A percentile compares a stretch with the other conserved stretches of the same genome.
Evolutionary conservation across 1,140 invertebrate genomes (phyloP).

Genomic region (Cyclina sinensis): DNA sequence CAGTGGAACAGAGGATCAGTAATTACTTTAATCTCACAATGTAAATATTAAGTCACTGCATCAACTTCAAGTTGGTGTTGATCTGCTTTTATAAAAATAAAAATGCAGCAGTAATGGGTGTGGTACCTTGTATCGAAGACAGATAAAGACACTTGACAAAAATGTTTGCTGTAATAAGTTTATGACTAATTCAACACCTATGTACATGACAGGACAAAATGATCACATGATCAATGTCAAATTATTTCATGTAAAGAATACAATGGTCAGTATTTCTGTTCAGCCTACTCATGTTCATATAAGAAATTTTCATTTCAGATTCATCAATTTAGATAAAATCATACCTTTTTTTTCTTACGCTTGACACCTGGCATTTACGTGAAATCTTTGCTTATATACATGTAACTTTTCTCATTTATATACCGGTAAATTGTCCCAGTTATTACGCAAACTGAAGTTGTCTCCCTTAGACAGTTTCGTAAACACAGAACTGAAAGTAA

Average conservation of each 20-base stretch:
- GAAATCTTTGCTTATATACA: neutral
- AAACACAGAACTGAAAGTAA: slow-evolving; percentile 54
- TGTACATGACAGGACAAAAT: neutral
- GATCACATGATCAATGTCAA: slow-evolving; percentile 5
- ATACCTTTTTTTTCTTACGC: slow-evolving; percentile 58
- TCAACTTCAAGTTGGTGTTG: too few species aligned
- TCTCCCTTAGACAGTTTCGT: slow-evolving; percentile 49
- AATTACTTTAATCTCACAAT: too few species aligned
- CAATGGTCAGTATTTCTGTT: too few species aligned
- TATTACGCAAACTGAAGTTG: slow-evolving; percentile 11
- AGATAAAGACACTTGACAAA: too few species aligned
- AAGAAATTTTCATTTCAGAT: neutral
- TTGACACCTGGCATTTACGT: slow-evolving; percentile 45
- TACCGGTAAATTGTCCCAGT: slow-evolving; percentile 25
- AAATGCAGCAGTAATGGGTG: too few species aligned
- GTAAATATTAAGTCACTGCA: too few species aligned
- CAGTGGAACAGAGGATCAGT: too few species aligned
- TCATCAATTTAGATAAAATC: neutral
- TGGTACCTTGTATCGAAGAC: too few species aligned
- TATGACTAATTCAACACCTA: neutral
- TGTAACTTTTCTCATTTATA: neutral
- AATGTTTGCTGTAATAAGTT: too few species aligned
- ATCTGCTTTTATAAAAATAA: too few species aligned
- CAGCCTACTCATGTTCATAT: neutral
- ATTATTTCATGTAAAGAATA: too few species aligned